Evolutionary conservation across 2,797 vertebrate species (phyloP), one percentile per base, ranked within the genome.

Genomic region (Xiphophorus birchmanni): DNA sequence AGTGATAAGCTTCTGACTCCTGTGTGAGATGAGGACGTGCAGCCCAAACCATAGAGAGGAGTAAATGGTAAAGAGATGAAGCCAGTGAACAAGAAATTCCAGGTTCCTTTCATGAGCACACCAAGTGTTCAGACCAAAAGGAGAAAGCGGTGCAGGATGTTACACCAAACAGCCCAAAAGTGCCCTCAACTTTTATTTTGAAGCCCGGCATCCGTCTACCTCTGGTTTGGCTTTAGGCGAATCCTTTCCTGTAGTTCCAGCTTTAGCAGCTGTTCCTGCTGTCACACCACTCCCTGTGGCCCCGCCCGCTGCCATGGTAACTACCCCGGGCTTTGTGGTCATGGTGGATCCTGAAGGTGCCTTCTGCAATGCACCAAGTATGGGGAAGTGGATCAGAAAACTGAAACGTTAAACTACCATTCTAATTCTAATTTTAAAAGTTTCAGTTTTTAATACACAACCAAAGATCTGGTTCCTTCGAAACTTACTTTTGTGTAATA

Each of bases 321-420:
- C 82, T 52, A 21, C 81, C 47, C 54, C 89, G 71, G 91, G 80
- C 83, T 89, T 90, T 52, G 91, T 75, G 79, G 93, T 90, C 91
- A 94, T 92, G 81, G 86, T 29, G 1, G 93, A 87, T 84, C 82
- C 88, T 12, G 89, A 83, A 21, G 93, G 73, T 79, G 86, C 86
- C 82, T 92, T 95, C 95, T 96, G 95, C 78, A 95, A 95, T 0
- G 91, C 85, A 93, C 32, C 89, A 79, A 48, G 87, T 89, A 50
- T 84, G 69, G 71, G 85, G 78, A 85, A 48, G 72, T 89, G 37
- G 40, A 84, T 86, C 37, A 85, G 80, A 76, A 82, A 42, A 42
- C 50, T 18, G 26, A 15, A 15, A 11, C 21, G 47, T 67, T 32
- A 32, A 69, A 4, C 54, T 48, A 72, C 32, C 4, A 29, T 26